These are phyloP conservation scores for Crotophaga sulcirostris DNA, from an alignment of 2,113 vertebrate species.

Conservation along the genomic window DNA sequence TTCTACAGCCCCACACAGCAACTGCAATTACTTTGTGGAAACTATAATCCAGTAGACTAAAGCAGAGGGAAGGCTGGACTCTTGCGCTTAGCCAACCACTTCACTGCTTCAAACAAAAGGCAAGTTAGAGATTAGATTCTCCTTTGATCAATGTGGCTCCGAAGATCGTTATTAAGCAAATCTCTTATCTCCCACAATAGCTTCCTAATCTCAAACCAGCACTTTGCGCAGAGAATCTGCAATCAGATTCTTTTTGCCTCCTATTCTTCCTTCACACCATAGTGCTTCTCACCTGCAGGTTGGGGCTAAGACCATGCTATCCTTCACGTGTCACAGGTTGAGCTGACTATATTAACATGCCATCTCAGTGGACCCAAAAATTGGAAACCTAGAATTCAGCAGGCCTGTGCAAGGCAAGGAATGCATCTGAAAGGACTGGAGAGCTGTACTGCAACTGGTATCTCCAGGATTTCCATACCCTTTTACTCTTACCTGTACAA, in stretches of 20 bases:
- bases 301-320: neutral
- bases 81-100: neutral
- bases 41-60: neutral
- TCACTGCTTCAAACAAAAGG: neutral
- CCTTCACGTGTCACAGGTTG: neutral
- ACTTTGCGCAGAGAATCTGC: neutral
- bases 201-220: neutral
- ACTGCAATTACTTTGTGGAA: neutral
- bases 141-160: neutral
- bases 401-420: neutral
- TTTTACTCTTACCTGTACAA: neutral
- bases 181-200: neutral
- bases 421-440: neutral
- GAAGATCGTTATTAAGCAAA: neutral
- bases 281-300: neutral
- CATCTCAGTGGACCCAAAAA: neutral
- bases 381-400: neutral
- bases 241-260: neutral
- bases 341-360: neutral
- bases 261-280: neutral
- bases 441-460: neutral
- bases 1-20: neutral
- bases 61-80: neutral
- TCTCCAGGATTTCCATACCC: neutral
- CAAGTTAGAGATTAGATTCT: neutral